Base-by-base conservation (phyloP, 2,113 vertebrate genomes). In the Callipepla squamata region DNA sequence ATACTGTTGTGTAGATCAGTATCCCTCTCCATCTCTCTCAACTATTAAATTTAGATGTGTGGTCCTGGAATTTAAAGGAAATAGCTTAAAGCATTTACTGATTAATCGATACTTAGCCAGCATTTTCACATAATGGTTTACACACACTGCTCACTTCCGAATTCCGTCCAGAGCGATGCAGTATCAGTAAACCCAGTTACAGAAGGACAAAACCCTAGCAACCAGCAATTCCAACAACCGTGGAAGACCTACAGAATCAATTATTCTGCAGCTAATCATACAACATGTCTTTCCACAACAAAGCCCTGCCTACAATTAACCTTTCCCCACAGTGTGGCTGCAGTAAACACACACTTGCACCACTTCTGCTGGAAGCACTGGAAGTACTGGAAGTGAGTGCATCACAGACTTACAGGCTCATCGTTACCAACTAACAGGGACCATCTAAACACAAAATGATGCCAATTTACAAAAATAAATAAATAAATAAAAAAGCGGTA, bases 321-420 rank as follows among this genome's bases (percentile, higher is more conserved):
- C 17, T 32, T 75, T 14, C 1, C 3, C 6, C 7, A 2, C 63
- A 36, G 19, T 0, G 0, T 6, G 36, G 66, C 11, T 72, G 28
- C 22, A 61, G 28, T 19, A 57, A 75, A 61, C 25, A 38, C 48
- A 75, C 25, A 11, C 9, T 70, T 73, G 77, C 50, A 74, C 18
- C 11, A 3, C 40, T 86, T 82, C 36, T 53, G 7, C 7, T 22
- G 61, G 36, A 63, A n/a, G 47, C 42, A 47, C 15, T 42, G 34
- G 47, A 74, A n/a, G 47, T 45, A 47, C 15, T 42, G 40, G 47
- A 74, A 59, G 4, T 0, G 1, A 63, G 13, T 3, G 4, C 13
- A 51, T 32, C 34, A 59, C 65, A 72, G 40, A 69, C 6, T 13
- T 36, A 51, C 51, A 32, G 42, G 55, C 28, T 77, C 42, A 62